A percentile compares a stretch with the other conserved stretches of the same genome.
These are phyloP conservation scores for Dunckerocampus dactyliophorus DNA, from an alignment of 2,113 vertebrate species.

Conservation along the genomic window DNA sequence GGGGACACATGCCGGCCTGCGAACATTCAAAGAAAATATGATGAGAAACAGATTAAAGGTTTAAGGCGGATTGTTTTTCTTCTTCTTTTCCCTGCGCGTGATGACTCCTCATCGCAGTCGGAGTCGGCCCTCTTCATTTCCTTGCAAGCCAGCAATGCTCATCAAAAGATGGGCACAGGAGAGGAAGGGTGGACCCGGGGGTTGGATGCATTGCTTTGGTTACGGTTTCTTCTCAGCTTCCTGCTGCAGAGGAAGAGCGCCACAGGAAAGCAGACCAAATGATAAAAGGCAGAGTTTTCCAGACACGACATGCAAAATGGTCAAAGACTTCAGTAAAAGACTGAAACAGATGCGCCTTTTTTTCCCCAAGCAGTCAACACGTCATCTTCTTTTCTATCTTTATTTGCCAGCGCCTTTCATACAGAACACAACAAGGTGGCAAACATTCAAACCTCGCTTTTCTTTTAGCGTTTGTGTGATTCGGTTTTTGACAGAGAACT, in stretches of 20 bases:
- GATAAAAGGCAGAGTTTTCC: conserved; percentile 55
- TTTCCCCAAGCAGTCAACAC: background rate
- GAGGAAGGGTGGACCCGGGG: conserved; percentile 1
- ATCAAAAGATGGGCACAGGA: conserved; percentile 46
- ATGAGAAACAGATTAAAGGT: conserved; percentile 5
- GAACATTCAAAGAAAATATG: conserved; percentile 5
- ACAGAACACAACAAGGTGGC: too few relatives aligned
- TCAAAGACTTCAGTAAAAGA: conserved; percentile 39
- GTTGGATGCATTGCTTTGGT: conserved; percentile 21
- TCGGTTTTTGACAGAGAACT: background rate
- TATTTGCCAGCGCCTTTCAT: too few relatives aligned
- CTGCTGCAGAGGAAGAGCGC: conserved; percentile 38
- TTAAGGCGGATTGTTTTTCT: background rate
- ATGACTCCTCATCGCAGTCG: conserved; percentile 57
- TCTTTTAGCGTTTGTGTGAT: too few relatives aligned
- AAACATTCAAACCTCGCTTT: background rate
- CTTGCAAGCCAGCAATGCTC: conserved; percentile 53
- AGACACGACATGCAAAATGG: conserved; percentile 44
- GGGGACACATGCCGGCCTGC: conserved; percentile 2
- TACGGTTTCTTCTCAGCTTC: conserved; percentile 52
- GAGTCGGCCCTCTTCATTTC: conserved; percentile 61
- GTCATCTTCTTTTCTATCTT: too few relatives aligned
- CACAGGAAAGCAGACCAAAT: conserved; percentile 29
- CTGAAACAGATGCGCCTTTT: conserved; percentile 31
- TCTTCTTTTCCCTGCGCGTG: conserved; percentile 11